Conservation (phyloP, 2,113 vertebrate genomes). For the Hipposideros armiger region DNA sequence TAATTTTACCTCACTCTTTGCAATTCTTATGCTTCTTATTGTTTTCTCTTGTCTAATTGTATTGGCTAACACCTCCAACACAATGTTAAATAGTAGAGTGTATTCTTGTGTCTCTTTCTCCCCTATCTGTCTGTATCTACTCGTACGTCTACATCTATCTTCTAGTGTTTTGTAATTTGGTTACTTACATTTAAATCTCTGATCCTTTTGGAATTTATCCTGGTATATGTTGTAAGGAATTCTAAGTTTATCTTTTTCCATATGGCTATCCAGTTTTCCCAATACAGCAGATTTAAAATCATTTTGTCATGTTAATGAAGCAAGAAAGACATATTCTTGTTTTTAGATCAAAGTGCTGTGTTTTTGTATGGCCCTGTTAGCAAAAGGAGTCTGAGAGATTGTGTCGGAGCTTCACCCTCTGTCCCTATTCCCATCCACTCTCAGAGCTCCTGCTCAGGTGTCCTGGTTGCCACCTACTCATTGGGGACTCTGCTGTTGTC, state of each 20-base stretch:
- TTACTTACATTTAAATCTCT: slow-evolving; percentile 15
- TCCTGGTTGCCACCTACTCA: background rate
- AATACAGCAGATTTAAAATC: background rate
- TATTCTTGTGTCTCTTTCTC: background rate
- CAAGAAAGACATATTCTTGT: background rate
- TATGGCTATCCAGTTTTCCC: background rate
- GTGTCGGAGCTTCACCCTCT: accelerated
- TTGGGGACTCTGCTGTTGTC: background rate
- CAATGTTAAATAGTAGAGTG: background rate
- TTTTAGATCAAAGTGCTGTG: background rate
- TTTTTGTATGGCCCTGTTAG: background rate
- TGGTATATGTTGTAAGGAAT: background rate
- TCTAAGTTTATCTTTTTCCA: slow-evolving; percentile 6
- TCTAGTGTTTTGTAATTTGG: background rate
- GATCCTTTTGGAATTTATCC: background rate
- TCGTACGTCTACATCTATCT: background rate
- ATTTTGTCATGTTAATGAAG: background rate
- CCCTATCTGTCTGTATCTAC: background rate
- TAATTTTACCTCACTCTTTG: background rate
- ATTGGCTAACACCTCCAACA: background rate
- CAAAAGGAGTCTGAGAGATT: background rate
- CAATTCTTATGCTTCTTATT: background rate
- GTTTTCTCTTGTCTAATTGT: background rate
- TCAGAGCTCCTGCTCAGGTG: background rate
- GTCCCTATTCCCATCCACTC: background rate